A percentile compares a stretch with the other conserved stretches of the same genome.
Conservation (phyloP, 53 echinoderm and acorn worm species). For the Echinarachnius parma region DNA sequence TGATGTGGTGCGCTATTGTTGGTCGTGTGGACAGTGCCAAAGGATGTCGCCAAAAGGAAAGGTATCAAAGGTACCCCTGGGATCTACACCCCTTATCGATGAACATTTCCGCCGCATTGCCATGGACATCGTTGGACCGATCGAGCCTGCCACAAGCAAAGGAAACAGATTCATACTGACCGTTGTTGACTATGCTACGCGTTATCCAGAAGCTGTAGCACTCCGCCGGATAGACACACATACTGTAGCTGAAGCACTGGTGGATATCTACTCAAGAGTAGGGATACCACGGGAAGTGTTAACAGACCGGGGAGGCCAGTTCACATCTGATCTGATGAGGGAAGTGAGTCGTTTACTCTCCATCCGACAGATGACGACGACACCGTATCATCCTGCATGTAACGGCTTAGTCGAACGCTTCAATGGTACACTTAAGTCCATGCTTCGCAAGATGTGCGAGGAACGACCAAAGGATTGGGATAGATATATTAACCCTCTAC, state of each 20-base stretch:
- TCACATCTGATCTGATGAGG: conserved; percentile 47
- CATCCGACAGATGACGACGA: conserved; percentile 42
- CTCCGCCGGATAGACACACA: no score
- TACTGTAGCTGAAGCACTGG: background rate
- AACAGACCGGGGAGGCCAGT: conserved; percentile 44
- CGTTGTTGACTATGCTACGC: conserved; percentile 26
- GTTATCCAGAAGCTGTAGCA: conserved; percentile 20
- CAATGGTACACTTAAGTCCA: conserved; percentile 18
- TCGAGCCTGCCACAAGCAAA: conserved; percentile 25
- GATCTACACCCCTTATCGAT: conserved; percentile 30
- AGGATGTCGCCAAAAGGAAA: conserved; percentile 16
- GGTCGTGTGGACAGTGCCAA: conserved; percentile 33
- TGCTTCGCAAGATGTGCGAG: conserved; percentile 30
- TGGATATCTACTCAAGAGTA: conserved; percentile 13
- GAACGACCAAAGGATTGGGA: conserved; percentile 37
- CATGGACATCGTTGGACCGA: conserved; percentile 24
- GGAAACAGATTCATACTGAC: conserved; percentile 6
- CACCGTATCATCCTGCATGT: conserved; percentile 33
- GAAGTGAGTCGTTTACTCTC: conserved; percentile 36
- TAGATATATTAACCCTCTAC: conserved; percentile 13
- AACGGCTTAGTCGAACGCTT: conserved; percentile 10
- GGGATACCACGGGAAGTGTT: conserved; percentile 23
- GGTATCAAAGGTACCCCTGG: conserved; percentile 24
- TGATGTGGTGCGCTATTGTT: conserved; percentile 21
- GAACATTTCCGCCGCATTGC: conserved; percentile 20